Conservation (phyloP, 2,888 invertebrate species). For the Altica lythri region DNA sequence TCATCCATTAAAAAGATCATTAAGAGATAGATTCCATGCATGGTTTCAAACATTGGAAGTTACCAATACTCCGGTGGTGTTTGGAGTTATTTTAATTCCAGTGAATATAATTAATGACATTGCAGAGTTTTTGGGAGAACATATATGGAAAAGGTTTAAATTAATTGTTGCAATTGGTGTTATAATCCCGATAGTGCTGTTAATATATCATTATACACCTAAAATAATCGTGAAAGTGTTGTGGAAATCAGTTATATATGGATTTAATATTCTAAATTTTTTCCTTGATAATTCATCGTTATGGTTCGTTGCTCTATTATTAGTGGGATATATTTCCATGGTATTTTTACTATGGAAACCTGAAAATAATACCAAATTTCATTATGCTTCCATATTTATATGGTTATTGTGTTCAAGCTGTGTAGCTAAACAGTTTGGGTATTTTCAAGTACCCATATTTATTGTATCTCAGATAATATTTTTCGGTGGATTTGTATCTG, state of each 20-base stretch:
- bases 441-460: constrained; percentile 77
- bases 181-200: constrained; percentile 60
- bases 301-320: constrained; percentile 60
- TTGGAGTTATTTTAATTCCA: constrained; percentile 68
- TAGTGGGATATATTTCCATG: constrained; percentile 71
- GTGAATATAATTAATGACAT: constrained; percentile 74
- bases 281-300: constrained; percentile 51
- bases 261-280: constrained; percentile 47
- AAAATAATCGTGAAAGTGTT: constrained; percentile 64
- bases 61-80: constrained; percentile 68
- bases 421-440: constrained; percentile 74
- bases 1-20: constrained; percentile 89
- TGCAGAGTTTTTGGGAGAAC: constrained; percentile 75
- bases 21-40: constrained; percentile 74
- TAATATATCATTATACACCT: constrained; percentile 76
- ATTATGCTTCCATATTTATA: constrained; percentile 69
- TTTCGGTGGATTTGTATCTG: constrained; percentile 67
- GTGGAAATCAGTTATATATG: constrained; percentile 56
- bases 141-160: constrained; percentile 70
- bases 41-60: constrained; percentile 78
- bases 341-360: constrained; percentile 79
- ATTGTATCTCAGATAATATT: constrained; percentile 69
- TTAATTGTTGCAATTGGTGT: constrained; percentile 59
- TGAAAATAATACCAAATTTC: constrained; percentile 67
- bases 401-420: constrained; percentile 81